These are phyloP conservation scores for Bolinopsis microptera DNA, from an alignment of 37 sponge, comb jelly and placozoan genomes.

Conservation along the genomic window DNA sequence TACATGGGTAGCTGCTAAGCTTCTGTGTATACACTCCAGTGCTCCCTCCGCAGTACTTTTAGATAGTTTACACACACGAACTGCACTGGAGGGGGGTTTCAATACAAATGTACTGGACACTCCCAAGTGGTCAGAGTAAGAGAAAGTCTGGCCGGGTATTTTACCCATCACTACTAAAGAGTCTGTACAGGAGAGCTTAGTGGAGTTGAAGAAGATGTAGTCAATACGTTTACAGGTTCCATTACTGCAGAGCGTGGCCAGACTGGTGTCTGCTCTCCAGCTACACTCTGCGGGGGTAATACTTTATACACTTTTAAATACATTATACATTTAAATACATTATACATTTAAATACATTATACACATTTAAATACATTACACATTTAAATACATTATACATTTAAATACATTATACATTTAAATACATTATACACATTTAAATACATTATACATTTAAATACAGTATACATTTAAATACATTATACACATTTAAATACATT, in stretches of 20 bases:
- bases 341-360: no score
- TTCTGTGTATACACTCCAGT: neutral
- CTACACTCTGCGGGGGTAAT: neutral
- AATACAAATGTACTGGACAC: neutral
- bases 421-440: no score
- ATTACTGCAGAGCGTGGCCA: neutral
- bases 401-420: no score
- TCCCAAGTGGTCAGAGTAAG: constrained; percentile 47
- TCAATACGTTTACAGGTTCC: constrained; percentile 28
- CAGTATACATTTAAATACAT: no score
- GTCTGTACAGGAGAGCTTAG: neutral
- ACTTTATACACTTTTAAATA: no score
- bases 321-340: no score
- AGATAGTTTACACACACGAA: no score
- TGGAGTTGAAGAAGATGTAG: constrained; percentile 21
- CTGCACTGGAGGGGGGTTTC: neutral
- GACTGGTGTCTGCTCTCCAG: neutral
- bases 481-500: no score
- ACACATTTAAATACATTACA: no score
- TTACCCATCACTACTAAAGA: neutral
- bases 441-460: no score
- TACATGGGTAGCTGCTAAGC: neutral
- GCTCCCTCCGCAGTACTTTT: neutral
- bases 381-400: no score
- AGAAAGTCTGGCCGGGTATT: neutral